phyloP scores from a whole-genome alignment of 2,888 invertebrate species.

The Andrena dorsata region DNA sequence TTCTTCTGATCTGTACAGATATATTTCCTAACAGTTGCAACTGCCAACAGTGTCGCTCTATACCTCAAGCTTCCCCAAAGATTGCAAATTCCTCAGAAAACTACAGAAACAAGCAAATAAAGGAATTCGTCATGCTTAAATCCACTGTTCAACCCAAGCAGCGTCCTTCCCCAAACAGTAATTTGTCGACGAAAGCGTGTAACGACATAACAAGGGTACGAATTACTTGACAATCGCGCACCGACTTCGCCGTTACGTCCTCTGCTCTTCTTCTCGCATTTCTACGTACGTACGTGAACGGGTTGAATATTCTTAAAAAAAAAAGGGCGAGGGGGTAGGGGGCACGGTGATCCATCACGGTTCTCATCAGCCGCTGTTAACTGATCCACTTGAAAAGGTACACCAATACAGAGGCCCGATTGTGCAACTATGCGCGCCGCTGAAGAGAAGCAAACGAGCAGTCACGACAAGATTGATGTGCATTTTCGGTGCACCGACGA shows the following conservation, averaged over 20 bases:
- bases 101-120: neutral
- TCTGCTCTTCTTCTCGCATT: neutral
- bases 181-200: constrained; percentile 1
- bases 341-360: constrained; percentile 58
- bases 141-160: neutral
- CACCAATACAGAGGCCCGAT: constrained; percentile 60
- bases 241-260: neutral
- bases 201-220: neutral
- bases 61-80: no score
- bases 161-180: neutral
- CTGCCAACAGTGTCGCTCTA: no score
- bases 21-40: no score
- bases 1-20: no score
- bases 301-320: constrained; percentile 31
- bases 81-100: no score
- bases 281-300: neutral
- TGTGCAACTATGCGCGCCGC: constrained; percentile 61
- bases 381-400: constrained; percentile 68
- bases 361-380: constrained; percentile 66
- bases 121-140: neutral
- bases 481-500: constrained; percentile 74
- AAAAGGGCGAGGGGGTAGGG: neutral
- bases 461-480: constrained; percentile 75
- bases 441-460: constrained; percentile 69
- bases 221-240: constrained; percentile 11